These are phyloP conservation scores for Gobio gobio DNA, from an alignment of 2,113 vertebrate species.

Conservation along the genomic window DNA sequence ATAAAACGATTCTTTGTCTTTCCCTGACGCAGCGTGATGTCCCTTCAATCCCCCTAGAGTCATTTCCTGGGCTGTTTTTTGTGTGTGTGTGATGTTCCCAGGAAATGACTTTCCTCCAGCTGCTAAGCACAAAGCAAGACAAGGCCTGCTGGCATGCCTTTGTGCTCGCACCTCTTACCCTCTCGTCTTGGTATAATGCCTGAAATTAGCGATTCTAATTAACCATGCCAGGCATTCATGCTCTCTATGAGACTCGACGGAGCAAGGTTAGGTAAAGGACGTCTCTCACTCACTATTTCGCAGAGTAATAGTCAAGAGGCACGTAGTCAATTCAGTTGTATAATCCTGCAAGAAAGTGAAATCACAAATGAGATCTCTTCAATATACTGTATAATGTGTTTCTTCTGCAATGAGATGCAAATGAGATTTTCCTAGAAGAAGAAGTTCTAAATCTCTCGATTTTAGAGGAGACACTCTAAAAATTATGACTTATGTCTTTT, in stretches of 20 bases:
- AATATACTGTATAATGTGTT: not conserved
- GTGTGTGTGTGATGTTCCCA: slow-evolving; percentile 14
- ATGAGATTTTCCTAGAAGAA: not conserved
- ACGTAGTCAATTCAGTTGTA: not conserved
- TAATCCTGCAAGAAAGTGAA: not conserved
- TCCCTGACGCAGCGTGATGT: not conserved
- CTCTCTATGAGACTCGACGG: not conserved
- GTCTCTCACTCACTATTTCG: not conserved
- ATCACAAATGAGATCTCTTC: not conserved
- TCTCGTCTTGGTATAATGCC: slow-evolving; percentile 16
- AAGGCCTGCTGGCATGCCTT: slow-evolving; percentile 14
- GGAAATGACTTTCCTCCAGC: slow-evolving; percentile 40
- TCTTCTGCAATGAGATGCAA: not conserved
- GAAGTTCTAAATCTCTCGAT: too few relatives aligned
- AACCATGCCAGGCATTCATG: slow-evolving; percentile 9
- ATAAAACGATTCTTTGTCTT: slow-evolving; percentile 34
- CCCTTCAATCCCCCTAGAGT: slow-evolving; percentile 32
- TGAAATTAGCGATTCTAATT: slow-evolving; percentile 39
- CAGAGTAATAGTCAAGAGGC: not conserved
- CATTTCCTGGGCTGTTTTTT: slow-evolving; percentile 15
- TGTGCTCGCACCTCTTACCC: slow-evolving; percentile 22
- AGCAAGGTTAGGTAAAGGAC: slow-evolving; percentile 33
- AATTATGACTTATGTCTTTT: not conserved
- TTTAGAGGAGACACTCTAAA: not conserved
- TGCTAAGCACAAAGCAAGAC: slow-evolving; percentile 40